These are phyloP conservation scores for Festucalex cinctus DNA, from an alignment of 2,113 vertebrate genomes.

Conservation along the genomic window DNA sequence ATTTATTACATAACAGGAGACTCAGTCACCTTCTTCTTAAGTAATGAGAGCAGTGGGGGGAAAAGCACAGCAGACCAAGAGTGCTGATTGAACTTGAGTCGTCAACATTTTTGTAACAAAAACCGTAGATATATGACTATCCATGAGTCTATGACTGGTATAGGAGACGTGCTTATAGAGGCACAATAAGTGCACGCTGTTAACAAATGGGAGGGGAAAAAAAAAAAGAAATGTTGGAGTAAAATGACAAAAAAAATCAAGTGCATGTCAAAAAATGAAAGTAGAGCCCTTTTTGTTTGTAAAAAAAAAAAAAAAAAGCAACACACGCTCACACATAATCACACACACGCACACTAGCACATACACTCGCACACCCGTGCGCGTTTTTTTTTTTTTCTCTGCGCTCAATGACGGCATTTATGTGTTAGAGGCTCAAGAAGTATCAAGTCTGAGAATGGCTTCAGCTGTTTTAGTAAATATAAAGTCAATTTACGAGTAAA, in stretches of 20 bases:
- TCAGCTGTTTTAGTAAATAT: not conserved
- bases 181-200: not conserved
- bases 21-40: constrained; percentile 34
- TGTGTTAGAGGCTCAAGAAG: not conserved
- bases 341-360: not conserved
- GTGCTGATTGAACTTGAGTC: constrained; percentile 1
- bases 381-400: not conserved
- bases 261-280: not conserved
- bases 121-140: not conserved
- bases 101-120: not conserved
- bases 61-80: constrained; percentile 3
- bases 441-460: not conserved
- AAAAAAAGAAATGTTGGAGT: not conserved
- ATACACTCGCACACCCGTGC: too few relatives aligned
- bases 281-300: not conserved
- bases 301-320: not conserved
- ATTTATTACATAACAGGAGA: constrained; percentile 54
- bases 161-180: not conserved
- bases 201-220: not conserved
- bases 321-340: not conserved
- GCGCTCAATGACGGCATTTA: not conserved
- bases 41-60: constrained; percentile 20
- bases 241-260: not conserved
- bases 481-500: not conserved
- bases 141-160: too few relatives aligned